phyloP scores from a whole-genome alignment of 2,797 vertebrate genomes.

The Galago senegalensis region DNA sequence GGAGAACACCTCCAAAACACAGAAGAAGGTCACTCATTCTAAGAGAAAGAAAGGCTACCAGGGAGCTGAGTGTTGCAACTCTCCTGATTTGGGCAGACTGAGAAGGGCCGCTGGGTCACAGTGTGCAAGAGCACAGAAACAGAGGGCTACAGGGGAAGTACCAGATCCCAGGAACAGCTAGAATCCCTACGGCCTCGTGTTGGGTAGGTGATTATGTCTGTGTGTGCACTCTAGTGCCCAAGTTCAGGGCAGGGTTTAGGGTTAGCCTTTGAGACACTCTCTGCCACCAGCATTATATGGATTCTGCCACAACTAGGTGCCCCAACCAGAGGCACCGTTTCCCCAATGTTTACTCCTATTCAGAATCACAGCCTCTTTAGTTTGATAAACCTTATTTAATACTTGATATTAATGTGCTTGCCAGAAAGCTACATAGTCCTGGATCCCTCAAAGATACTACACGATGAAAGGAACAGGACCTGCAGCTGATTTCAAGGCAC shows the following conservation, averaged over 20 bases:
- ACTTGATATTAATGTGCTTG: not conserved
- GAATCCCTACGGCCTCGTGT: accelerated
- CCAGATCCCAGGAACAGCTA: accelerated
- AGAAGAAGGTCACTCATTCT: not conserved
- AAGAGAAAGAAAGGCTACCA: not conserved
- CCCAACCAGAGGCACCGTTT: not conserved
- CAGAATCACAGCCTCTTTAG: not conserved
- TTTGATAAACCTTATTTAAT: not conserved
- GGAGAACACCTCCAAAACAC: not conserved
- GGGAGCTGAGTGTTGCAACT: not conserved
- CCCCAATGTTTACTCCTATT: not conserved
- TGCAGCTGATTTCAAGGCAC: not conserved
- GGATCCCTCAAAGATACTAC: not conserved
- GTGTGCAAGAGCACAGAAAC: no score
- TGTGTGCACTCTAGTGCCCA: accelerated
- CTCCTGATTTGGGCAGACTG: not conserved
- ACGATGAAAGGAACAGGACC: accelerated
- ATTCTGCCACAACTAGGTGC: no score
- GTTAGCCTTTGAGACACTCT: not conserved
- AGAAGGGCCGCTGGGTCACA: not conserved
- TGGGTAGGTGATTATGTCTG: accelerated
- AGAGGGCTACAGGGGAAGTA: accelerated
- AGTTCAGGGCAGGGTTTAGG: no score
- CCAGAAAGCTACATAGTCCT: not conserved
- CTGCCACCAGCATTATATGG: not conserved